These are phyloP conservation scores for Hormaphis cornu DNA, from an alignment of 1,140 invertebrate species.

Conservation along the genomic window DNA sequence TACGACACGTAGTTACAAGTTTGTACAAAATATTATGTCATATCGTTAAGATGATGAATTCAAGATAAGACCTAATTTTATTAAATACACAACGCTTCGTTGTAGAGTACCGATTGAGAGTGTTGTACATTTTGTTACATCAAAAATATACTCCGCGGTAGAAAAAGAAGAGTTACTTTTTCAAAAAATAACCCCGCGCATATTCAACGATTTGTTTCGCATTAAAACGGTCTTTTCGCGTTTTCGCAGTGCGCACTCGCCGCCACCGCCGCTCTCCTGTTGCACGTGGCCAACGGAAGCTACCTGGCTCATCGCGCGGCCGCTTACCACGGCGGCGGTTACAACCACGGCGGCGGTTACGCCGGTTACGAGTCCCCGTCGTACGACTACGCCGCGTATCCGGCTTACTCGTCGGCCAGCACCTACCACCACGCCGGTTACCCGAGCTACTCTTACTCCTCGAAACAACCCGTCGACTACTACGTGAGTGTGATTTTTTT, in stretches of 20 bases:
- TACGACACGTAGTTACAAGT: no score
- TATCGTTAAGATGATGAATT: no score
- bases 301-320: conserved; percentile 20
- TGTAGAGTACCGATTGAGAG: no score
- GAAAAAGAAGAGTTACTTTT: no score
- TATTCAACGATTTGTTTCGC: no score
- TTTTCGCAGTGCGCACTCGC: conserved; percentile 10
- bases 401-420: conserved; percentile 34
- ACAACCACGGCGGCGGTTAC: neutral
- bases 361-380: neutral
- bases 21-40: no score
- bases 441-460: conserved; percentile 11
- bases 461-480: conserved; percentile 32
- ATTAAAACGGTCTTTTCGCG: no score
- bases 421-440: conserved; percentile 30
- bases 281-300: neutral
- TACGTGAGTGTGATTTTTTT: conserved; percentile 34
- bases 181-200: no score
- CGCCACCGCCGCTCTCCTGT: neutral
- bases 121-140: no score
- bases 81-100: no score
- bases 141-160: no score
- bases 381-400: conserved; percentile 15
- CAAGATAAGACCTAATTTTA: no score
- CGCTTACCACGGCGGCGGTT: neutral